Conservation (phyloP, 2,797 vertebrate genomes). For the Amblyraja radiata region DNA sequence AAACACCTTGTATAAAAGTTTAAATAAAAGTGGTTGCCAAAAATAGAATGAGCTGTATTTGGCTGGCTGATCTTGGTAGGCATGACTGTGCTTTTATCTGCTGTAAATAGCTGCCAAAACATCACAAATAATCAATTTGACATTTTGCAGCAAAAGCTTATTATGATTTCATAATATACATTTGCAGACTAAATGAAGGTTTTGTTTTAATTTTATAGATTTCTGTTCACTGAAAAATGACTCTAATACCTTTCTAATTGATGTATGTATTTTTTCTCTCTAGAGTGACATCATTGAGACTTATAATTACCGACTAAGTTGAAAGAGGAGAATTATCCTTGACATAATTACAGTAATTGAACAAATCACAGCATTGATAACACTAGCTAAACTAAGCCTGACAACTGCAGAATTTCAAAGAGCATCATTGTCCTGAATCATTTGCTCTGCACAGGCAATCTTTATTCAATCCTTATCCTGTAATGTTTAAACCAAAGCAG, state of each 20-base stretch:
- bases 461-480: background rate
- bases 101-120: no score
- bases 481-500: background rate
- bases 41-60: no score
- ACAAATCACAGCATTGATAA: background rate
- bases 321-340: background rate
- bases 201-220: background rate
- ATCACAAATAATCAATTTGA: background rate
- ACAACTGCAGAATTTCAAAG: background rate
- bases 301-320: background rate
- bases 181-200: background rate
- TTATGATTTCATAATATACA: conserved; percentile 1
- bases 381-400: background rate
- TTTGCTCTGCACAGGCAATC: background rate
- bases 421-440: background rate
- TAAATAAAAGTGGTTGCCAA: no score
- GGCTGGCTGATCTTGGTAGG: no score
- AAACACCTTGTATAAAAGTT: no score
- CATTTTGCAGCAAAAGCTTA: background rate
- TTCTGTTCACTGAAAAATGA: background rate
- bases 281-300: background rate
- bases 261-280: background rate
- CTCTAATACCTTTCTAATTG: background rate
- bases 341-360: conserved; percentile 31
- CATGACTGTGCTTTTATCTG: no score